These are phyloP conservation scores for Leptopilina boulardi DNA, from an alignment of 1,140 invertebrate species.

Conservation along the genomic window DNA sequence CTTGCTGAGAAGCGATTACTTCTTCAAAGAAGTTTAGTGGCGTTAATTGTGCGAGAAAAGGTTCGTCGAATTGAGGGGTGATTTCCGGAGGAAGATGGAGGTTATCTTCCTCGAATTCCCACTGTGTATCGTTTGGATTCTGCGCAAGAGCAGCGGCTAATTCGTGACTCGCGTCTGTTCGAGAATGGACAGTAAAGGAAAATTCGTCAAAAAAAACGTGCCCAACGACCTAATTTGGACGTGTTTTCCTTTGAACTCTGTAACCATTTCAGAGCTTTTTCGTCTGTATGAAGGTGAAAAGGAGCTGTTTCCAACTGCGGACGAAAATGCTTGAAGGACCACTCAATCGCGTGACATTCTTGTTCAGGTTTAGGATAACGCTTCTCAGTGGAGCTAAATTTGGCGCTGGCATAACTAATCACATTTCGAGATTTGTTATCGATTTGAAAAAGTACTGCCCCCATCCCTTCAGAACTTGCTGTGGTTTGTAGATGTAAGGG, in stretches of 20 bases:
- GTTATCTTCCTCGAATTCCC: not conserved
- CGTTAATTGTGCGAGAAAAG: not conserved
- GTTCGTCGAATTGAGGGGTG: not conserved
- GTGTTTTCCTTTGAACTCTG: not conserved
- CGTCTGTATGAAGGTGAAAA: not conserved
- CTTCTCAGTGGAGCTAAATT: constrained; percentile 7
- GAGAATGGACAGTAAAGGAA: not conserved
- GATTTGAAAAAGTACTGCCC: constrained; percentile 41
- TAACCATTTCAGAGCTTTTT: not conserved
- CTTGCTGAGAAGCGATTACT: not conserved
- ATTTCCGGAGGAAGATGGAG: not conserved
- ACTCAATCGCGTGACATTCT: constrained; percentile 50
- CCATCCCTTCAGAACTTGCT: constrained; percentile 35
- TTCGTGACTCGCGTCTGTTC: not conserved
- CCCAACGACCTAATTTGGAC: not conserved
- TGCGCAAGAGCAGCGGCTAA: not conserved
- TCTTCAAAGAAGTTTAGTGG: not conserved
- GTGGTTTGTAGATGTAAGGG: no score
- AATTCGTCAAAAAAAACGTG: not conserved
- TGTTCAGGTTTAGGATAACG: constrained; percentile 45
- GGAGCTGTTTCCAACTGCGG: no score
- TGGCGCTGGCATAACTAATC: no score
- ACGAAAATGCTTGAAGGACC: no score
- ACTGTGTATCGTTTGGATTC: not conserved
- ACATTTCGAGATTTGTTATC: not conserved